Conservation (phyloP, 1,140 invertebrate species). For the Leptinotarsa defecta region DNA sequence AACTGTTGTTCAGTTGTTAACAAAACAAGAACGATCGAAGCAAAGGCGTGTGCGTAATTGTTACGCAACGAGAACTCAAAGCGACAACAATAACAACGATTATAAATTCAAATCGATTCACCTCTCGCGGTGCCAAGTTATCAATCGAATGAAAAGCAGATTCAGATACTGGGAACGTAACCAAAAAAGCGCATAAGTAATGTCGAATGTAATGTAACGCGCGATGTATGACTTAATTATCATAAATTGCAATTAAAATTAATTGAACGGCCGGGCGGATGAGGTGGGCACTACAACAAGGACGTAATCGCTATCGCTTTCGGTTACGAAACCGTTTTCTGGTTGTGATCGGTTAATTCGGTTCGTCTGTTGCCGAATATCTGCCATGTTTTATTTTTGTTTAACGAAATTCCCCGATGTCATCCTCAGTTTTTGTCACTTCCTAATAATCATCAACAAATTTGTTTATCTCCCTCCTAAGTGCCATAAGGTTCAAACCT, state of each 20-base stretch:
- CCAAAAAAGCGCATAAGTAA: not conserved
- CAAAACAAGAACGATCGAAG: too few relatives aligned
- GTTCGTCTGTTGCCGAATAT: too few relatives aligned
- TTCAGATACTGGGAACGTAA: not conserved
- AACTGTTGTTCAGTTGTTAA: too few relatives aligned
- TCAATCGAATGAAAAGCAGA: not conserved
- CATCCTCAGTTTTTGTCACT: too few relatives aligned
- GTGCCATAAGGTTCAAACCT: too few relatives aligned
- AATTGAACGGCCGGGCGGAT: not conserved
- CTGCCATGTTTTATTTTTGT: too few relatives aligned
- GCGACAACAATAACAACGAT: not conserved
- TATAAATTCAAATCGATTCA: not conserved
- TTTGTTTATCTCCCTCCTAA: too few relatives aligned
- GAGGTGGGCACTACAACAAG: not conserved
- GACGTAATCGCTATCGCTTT: not conserved
- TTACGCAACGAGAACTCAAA: too few relatives aligned
- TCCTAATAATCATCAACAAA: too few relatives aligned
- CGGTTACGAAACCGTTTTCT: not conserved
- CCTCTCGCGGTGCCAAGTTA: not conserved
- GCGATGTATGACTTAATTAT: constrained; percentile 3
- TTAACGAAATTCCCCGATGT: too few relatives aligned
- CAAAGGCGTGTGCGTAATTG: too few relatives aligned
- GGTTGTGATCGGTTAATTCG: too few relatives aligned
- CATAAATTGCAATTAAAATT: constrained; percentile 1
- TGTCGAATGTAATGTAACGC: not conserved